phyloP scores from a whole-genome alignment of 2,797 vertebrate genomes.

The Mormyrops boulengeri region DNA sequence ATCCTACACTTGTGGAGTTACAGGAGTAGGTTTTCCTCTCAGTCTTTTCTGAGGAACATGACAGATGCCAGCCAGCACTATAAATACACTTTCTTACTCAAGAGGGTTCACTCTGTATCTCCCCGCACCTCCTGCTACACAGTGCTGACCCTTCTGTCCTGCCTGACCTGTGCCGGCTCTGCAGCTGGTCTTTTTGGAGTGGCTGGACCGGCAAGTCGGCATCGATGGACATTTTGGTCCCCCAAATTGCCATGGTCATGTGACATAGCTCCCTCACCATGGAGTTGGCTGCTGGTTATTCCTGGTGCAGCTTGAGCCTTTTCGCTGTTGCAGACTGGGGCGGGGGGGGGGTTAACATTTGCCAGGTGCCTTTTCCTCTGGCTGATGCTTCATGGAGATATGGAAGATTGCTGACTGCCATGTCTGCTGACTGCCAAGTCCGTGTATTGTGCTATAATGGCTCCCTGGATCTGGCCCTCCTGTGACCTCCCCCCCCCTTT shows the following conservation, averaged over 20 bases:
- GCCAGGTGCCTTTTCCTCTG: neutral
- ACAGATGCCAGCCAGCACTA: neutral
- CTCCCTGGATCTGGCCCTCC: neutral
- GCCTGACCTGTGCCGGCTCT: neutral
- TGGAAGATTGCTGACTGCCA: neutral
- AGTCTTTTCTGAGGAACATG: neutral
- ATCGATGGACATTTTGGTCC: neutral
- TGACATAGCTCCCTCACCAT: neutral
- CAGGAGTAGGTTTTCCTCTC: neutral
- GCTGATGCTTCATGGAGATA: neutral
- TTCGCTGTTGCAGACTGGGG: neutral
- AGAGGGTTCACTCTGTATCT: neutral
- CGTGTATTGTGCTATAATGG: neutral
- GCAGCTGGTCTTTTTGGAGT: neutral
- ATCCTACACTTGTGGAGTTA: neutral
- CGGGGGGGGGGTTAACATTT: neutral
- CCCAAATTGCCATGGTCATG: neutral
- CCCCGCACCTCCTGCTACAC: neutral
- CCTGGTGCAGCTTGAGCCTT: neutral
- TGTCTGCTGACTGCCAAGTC: neutral
- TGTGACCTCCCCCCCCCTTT: slow-evolving; percentile 1
- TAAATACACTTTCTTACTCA: neutral
- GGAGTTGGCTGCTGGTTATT: neutral
- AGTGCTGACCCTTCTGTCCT: neutral
- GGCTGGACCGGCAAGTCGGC: neutral